Base-by-base conservation (phyloP, 2,888 invertebrate species). In the Agrochola litura region DNA sequence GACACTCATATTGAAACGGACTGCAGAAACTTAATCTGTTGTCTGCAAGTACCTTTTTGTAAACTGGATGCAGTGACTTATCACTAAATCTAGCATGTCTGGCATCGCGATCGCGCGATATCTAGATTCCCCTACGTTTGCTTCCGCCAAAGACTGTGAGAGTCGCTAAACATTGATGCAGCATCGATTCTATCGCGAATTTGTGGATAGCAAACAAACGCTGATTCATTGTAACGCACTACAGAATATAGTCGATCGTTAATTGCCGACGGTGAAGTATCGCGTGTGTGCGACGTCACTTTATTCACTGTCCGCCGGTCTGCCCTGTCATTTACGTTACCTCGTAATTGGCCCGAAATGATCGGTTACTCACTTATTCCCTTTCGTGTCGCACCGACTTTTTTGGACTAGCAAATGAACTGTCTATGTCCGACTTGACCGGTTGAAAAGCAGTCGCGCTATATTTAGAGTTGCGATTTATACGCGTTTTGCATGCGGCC, bases 401-500 rank as follows among this genome's bases (percentile, higher is more conserved):
- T 87, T 86, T 88, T 79, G 83, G 88, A 77, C 76, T 74, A 84
- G 80, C 85, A 86, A 88, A 83, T 81, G 79, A 85, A 81, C 74
- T 73, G 71, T 73, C 75, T 70, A 64, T 77, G 72, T 61, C 78
- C 63, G 76, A 58, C 66, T 79, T 78, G 73, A 71, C 22, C 56
- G 69, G 65, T 85, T 79, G 70, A 82, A 73, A 73, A 82, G 76
- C 68, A 65, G 76, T 85, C 65, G 61, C 65, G 65, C 85, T 84
- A 82, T 85, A 84, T 85, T 79, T 76, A 84, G 73, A 61, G 37
- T 69, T 60, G 82, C 66, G 72, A 81, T 79, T 76, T 73, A 82
- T 79, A 79, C 65, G 71, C 79, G 79, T 76, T 82, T 82, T 85
- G 85, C 85, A 85, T 84, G 79, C 82, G 56, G 61, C 43, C 63